These are phyloP conservation scores for Natrix natrix DNA, from an alignment of 2,797 vertebrate species.

Conservation along the genomic window DNA sequence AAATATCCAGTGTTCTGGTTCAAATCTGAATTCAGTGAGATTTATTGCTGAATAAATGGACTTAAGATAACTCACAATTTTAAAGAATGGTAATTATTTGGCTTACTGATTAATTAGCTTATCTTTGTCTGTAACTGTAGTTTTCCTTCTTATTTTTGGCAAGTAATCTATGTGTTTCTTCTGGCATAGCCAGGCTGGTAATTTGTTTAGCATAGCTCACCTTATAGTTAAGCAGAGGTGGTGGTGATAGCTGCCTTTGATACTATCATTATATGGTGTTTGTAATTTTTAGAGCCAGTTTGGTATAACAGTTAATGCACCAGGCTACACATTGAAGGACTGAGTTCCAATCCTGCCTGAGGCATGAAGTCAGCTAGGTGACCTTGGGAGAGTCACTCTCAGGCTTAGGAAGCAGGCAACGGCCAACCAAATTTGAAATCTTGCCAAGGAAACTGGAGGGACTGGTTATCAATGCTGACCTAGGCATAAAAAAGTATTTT, in stretches of 20 bases:
- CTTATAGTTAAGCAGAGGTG: neutral
- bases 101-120: conserved; percentile 38
- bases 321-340: neutral
- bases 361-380: neutral
- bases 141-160: conserved; percentile 13
- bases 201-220: neutral
- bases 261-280: neutral
- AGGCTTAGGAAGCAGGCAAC: neutral
- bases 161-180: neutral
- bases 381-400: neutral
- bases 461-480: neutral
- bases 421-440: neutral
- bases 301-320: neutral
- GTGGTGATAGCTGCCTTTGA: neutral
- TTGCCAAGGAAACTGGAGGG: neutral
- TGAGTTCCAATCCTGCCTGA: neutral
- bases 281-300: neutral
- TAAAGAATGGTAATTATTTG: conserved; percentile 28
- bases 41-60: neutral
- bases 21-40: neutral
- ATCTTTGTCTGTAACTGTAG: conserved; percentile 9
- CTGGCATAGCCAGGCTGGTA: neutral
- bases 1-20: conserved; percentile 1
- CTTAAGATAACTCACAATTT: conserved; percentile 1
- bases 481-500: neutral